Conservation (phyloP, 2,888 invertebrate genomes). For the Adineta ricciae region DNA sequence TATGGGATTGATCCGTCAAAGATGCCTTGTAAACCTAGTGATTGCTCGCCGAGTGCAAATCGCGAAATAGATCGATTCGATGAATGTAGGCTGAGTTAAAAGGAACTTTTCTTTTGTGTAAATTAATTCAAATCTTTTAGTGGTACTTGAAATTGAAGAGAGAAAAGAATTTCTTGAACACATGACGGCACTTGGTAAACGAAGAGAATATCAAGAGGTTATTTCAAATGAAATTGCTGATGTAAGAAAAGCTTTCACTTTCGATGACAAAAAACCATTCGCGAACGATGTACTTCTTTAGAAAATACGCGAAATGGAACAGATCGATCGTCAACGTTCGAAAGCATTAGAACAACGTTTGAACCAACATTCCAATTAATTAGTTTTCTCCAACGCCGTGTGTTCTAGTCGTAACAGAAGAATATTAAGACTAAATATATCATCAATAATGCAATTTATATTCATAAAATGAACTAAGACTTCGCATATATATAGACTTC, state of each 20-base stretch:
- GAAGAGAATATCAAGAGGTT: conserved; percentile 43
- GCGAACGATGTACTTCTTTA: conserved; percentile 31
- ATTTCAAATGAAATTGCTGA: conserved; percentile 50
- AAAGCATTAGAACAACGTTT: conserved; percentile 39
- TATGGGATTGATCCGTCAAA: conserved; percentile 45
- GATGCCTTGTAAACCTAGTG: conserved; percentile 26
- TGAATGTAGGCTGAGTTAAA: conserved; percentile 42
- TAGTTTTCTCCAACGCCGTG: no score
- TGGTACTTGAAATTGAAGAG: conserved; percentile 47
- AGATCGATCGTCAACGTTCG: conserved; percentile 43
- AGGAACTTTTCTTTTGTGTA: neutral
- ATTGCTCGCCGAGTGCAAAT: conserved; percentile 34
- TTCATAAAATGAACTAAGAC: neutral
- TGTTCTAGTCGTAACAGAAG: no score
- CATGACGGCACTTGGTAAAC: conserved; percentile 46
- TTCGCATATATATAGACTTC: neutral
- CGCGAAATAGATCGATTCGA: conserved; percentile 45
- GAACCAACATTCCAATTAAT: neutral
- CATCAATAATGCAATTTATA: neutral
- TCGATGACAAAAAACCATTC: no score
- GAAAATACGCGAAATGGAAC: conserved; percentile 46
- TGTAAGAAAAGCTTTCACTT: conserved; percentile 37
- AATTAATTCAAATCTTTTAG: conserved; percentile 37
- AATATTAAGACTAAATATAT: neutral
- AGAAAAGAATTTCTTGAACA: conserved; percentile 44